Base-by-base conservation (phyloP, 2,888 invertebrate genomes). In the Eupeodes luniger region DNA sequence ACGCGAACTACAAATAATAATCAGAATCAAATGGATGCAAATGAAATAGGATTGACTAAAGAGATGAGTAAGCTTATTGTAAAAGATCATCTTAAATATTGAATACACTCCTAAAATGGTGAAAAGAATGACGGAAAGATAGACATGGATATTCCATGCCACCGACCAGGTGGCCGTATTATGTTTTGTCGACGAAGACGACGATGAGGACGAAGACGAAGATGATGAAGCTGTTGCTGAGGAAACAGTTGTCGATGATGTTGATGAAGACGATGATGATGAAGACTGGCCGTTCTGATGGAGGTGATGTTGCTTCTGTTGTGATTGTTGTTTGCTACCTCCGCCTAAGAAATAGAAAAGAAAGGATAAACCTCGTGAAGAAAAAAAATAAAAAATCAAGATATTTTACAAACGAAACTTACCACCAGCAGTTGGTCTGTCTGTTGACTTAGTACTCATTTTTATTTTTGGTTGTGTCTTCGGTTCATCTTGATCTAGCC, bases 61-160 rank as follows among this genome's bases (percentile, higher is more conserved):
- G 85, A 98, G 95, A 93, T 98, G 97, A 7, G 97, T 97, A 90
- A 97, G 96, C 91, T 97, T 96, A 93, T 97, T 97, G 93, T 98
- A 96, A 75, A 98, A 96, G 64, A 98, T 96, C 89, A 98, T 95
- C 93, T 98, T 97, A 91, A 97, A 96, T 84, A 98, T 96, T 34
- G 97, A 97, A 92, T 97, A 97, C 0, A 97, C 95, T 0, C 98
- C 97, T 91, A 98, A 94, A 12, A 98, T 94, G 0, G 97, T 96
- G 92, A 98, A 98, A 91, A 97, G 95, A 16, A 96, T 96, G 1
- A 98, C 98, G 0, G 97, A 96, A 57, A 97, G 94, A 94, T 98
- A 98, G 6, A 98, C 96, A 92, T 98, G 98, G 10, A 98, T 95
- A 91, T 98, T 97, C 98, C 98, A 98, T 2, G 97, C 98, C 90